Base-by-base conservation (phyloP, 1,140 invertebrate genomes). In the Pseudoatta argentina region DNA sequence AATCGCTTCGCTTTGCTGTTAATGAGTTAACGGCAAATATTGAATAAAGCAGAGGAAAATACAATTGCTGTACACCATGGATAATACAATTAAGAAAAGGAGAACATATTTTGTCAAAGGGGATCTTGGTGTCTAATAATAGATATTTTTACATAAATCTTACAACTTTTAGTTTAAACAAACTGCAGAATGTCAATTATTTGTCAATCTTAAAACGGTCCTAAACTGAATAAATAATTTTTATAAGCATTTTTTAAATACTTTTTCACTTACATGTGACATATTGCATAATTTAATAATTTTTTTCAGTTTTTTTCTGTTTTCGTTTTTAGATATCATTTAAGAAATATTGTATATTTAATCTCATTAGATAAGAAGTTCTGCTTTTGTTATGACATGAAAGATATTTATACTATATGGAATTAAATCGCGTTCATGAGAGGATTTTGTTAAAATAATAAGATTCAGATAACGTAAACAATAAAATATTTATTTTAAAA, bases 401-500 rank as follows among this genome's bases (percentile, higher is more conserved):
- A n/a, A 77, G 24, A 48, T 77, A 77, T 77, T 77, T 77, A 77
- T 21, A 30, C 5, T 10, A 44, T 64, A 30, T 8, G 3, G 16
- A 39, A 63, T 78, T 64, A 66, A 53, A 66, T 66, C 34, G 10
- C 51, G 14, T 34, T 78, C 24, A 6, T 77, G 61, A 78, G 24
- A 51, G 27, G 44, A 78, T 78, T 78, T 34, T 12, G n/a, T 39
- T 69, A 69, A 39, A 30, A 53, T 21, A 69, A 27, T 48, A 14
- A 69, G 8, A 48, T 61, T 73, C 24, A 4, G 7, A 67, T 3
- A 27, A 27, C 10, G 21, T n/a, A 57, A 69, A 24, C 16, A 55
- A 82, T 55, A 3, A 27, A 21, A 82, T 72, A 27, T 81, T 69
- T 44, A 81, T 66, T 64, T 12, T 30, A 27, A 4, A 48, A 48